Conservation (phyloP, 2,888 invertebrate genomes). For the Dioctria linearis region DNA sequence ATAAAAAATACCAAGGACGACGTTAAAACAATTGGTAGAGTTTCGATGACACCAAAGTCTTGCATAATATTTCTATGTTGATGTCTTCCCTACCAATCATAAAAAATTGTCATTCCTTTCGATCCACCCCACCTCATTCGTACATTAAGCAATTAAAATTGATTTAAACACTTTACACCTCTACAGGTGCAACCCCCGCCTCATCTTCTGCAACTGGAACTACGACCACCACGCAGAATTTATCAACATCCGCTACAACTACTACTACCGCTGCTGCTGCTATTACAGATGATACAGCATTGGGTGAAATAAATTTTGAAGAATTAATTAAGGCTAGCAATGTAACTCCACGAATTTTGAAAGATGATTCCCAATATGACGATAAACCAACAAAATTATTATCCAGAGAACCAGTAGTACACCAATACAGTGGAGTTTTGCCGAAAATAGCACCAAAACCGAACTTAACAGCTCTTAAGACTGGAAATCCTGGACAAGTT, state of each 20-base stretch:
- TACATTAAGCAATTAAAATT: background rate
- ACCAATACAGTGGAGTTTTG: conserved; percentile 21
- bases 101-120: no score
- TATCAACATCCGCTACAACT: background rate
- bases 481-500: conserved; percentile 52
- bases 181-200: background rate
- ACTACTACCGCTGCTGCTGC: background rate
- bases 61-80: no score
- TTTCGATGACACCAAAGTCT: no score
- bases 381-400: background rate
- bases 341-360: conserved; percentile 9
- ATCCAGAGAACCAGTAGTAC: background rate
- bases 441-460: conserved; percentile 55
- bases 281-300: background rate
- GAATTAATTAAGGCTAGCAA: conserved; percentile 48
- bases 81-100: no score
- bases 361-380: conserved; percentile 7
- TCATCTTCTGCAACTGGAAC: background rate
- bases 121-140: no score
- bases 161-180: background rate
- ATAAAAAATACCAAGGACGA: no score
- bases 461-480: conserved; percentile 10
- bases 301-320: conserved; percentile 45
- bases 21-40: no score
- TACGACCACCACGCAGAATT: background rate